Percentiles rank a stretch among this genome's conserved stretches.
These are phyloP conservation scores for Pheosia tremula DNA, from an alignment of 2,888 invertebrate species.

Conservation along the genomic window DNA sequence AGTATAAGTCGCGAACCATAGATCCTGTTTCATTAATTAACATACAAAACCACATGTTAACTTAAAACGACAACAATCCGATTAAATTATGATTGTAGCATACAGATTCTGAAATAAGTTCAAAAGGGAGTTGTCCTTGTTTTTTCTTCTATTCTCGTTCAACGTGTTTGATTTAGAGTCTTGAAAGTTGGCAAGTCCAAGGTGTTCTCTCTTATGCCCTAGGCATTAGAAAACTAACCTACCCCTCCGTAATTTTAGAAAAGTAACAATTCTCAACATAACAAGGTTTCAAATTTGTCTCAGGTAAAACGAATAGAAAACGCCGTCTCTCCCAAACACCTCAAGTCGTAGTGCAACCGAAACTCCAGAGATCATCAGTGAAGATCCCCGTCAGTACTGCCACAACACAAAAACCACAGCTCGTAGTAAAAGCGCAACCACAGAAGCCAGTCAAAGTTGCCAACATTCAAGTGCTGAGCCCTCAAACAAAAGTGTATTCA, in stretches of 20 bases:
- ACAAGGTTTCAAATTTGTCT: conserved; percentile 18
- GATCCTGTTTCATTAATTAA: background rate
- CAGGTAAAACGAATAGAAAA: conserved; percentile 74
- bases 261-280: background rate
- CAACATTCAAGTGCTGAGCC: conserved; percentile 74
- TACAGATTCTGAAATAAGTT: too few relatives aligned
- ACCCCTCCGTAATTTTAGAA: too few relatives aligned
- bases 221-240: too few relatives aligned
- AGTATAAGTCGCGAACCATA: background rate
- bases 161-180: too few relatives aligned
- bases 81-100: too few relatives aligned
- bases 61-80: too few relatives aligned
- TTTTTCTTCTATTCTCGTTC: too few relatives aligned
- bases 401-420: conserved; percentile 64
- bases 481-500: conserved; percentile 75
- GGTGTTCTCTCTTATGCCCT: too few relatives aligned
- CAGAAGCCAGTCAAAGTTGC: conserved; percentile 74
- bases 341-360: conserved; percentile 68
- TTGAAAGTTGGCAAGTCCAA: too few relatives aligned
- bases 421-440: conserved; percentile 76
- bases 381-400: conserved; percentile 54
- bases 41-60: background rate
- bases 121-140: too few relatives aligned
- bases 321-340: conserved; percentile 75
- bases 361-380: conserved; percentile 71